Evolutionary conservation across 2,888 invertebrate species (phyloP).

Genomic region (Ormyrus rosae): DNA sequence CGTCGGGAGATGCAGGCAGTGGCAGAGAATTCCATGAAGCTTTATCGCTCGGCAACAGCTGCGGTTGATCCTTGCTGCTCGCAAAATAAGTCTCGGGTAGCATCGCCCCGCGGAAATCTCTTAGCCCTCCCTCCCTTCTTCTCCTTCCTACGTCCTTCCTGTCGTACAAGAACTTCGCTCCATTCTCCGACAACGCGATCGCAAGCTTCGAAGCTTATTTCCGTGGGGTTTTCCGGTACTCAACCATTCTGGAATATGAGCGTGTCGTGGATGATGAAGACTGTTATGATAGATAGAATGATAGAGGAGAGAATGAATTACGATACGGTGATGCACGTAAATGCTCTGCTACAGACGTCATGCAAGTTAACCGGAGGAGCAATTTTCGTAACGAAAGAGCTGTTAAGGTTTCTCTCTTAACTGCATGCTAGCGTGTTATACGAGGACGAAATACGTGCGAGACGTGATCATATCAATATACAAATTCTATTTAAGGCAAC

Average conservation of each 20-base stretch:
- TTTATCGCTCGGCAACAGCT: conserved; percentile 35
- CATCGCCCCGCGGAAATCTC: background rate
- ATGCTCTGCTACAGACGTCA: too few species aligned
- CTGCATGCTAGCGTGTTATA: too few species aligned
- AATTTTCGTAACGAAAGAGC: too few species aligned
- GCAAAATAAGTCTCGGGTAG: conserved; percentile 31
- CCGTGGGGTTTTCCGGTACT: conserved; percentile 2
- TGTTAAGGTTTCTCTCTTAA: too few species aligned
- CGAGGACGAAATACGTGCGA: too few species aligned
- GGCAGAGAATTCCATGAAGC: conserved; percentile 2
- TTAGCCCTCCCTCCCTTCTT: background rate
- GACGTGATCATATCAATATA: too few species aligned
- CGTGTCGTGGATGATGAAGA: background rate
- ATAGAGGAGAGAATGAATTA: background rate
- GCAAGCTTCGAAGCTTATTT: conserved; percentile 17
- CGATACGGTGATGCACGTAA: too few species aligned
- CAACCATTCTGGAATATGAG: background rate
- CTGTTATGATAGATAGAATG: background rate
- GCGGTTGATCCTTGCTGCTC: background rate
- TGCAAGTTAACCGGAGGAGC: too few species aligned
- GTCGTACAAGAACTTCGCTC: conserved; percentile 1
- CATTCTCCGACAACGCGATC: background rate
- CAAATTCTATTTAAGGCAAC: too few species aligned
- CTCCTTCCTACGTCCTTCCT: background rate
- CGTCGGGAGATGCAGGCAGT: too few species aligned